phyloP scores from a whole-genome alignment of 1,140 invertebrate genomes.

The Nylanderia fulva region DNA sequence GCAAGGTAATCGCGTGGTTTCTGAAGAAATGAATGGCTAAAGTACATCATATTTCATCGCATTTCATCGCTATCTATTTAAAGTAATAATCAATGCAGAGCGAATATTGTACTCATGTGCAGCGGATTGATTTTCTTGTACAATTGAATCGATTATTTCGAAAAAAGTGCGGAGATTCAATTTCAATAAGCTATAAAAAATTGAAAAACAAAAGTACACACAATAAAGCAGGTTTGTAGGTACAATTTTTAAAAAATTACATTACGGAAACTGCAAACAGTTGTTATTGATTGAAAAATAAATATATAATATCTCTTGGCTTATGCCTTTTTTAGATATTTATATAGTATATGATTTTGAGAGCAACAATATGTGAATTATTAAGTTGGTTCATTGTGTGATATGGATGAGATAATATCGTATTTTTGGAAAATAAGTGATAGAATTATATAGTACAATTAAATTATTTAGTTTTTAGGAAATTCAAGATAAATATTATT shows the following conservation, averaged over 20 bases:
- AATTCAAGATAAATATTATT: neutral
- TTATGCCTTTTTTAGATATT: neutral
- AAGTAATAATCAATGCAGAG: conserved; percentile 12
- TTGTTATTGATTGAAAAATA: conserved; percentile 4
- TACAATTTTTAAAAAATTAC: neutral
- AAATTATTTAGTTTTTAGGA: neutral
- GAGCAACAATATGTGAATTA: neutral
- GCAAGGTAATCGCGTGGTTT: neutral
- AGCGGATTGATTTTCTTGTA: neutral
- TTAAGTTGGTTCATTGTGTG: neutral
- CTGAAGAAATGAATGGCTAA: neutral
- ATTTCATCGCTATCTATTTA: neutral
- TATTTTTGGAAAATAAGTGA: neutral
- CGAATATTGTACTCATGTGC: neutral
- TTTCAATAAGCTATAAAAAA: neutral
- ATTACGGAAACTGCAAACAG: neutral
- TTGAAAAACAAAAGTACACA: neutral
- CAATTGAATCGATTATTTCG: neutral
- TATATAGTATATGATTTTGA: neutral
- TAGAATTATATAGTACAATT: neutral
- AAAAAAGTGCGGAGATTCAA: neutral
- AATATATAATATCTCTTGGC: neutral
- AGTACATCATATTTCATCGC: neutral
- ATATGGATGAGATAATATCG: neutral
- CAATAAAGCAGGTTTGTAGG: neutral